Evolutionary conservation across 2,797 vertebrate genomes (phyloP), one percentile per base, ranked within the genome.

Genomic region (Sardinella longiceps): DNA sequence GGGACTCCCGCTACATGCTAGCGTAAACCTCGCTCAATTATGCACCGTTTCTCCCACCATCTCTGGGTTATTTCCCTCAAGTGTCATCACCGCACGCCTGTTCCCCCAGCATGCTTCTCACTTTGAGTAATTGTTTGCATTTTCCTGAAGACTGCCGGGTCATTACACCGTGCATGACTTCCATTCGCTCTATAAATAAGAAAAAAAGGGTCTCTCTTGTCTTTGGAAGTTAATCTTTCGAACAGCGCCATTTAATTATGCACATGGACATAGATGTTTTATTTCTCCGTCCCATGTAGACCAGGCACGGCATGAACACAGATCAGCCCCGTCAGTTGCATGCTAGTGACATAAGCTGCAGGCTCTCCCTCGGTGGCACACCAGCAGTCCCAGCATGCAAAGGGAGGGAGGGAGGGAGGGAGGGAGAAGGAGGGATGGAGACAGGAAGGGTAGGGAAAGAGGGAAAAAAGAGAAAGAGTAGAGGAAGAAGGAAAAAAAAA

Each of bases 81-180:
- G 66, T 74, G 66, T 74, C 33, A 74, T 37, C 2, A 30, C 12
- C 30, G 33, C 63, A 74, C 30, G 33, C 30, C 14, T 20, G 30
- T 74, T 18, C 66, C 33, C 37, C 7, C 30, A 33, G 15, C 30
- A 15, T 39, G 66, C 66, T 74, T 37, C 15, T 37, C 66, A 20
- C 30, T 74, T 74, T 74, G 66, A 74, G 66, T 74, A 74, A 74
- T 74, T 74, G 66, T 74, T 74, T 18, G 30, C 12, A 74, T 33
- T 74, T 74, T 74, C 37, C 63, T 37, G 15, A 30, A 37, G 11
- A 30, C 25, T 30, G 3, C 12, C 1, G 66, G 66, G 66, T 74
- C 66, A 74, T 74, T 74, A 74, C 66, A 74, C 66, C 30, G 2
- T 3, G 30, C 12, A n/a, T 33, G 14, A 39, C 30, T 74, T 37